Base-by-base conservation (phyloP, 2,113 vertebrate species). In the Chionomys nivalis region DNA sequence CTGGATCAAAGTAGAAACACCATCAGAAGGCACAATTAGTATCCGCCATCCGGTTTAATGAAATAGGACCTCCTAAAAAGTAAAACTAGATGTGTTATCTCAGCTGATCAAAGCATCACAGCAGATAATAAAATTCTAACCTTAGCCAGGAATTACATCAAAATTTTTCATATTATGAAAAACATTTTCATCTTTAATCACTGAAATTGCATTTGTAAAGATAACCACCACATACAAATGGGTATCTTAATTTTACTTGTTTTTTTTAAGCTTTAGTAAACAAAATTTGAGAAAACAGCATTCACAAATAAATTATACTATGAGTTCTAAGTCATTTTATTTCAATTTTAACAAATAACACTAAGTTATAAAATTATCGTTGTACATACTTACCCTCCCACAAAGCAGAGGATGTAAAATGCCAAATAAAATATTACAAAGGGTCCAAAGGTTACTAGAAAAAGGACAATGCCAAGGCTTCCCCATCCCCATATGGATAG, bases 401-500 rank as follows among this genome's bases (percentile, higher is more conserved):
- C 98, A 98, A 99, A 99, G 99, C 99, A 99, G 98, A 99, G 98
- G 98, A 99, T 99, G 98, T 99, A 99, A 99, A 99, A 99, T 75
- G 99, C 99, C 99, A 99, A 99, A 98, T 99, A 99, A 99, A 99
- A 99, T 98, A 99, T 99, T 98, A 99, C 99, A 97, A 99, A 99
- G 98, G 99, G 99, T 99, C 99, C 99, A 98, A 99, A 99, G 28
- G 99, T 99, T 99, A 99, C 98, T 94, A 99, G 99, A 98, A 99
- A 99, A 98, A 99, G 99, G 98, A 99, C 99, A 95, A 99, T 97
- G 97, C 99, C 99, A 98, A 99, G 99, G 98, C 99, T 98, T 99
- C 99, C 99, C 99, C 99, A 99, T 99, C 99, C 99, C 99, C 99
- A 99, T 99, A 99, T 98, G 99, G 99, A 99, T 98, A 99, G 98